Evolutionary conservation across 2,113 vertebrate genomes (phyloP).

Genomic region (Dasyornis broadbenti): DNA sequence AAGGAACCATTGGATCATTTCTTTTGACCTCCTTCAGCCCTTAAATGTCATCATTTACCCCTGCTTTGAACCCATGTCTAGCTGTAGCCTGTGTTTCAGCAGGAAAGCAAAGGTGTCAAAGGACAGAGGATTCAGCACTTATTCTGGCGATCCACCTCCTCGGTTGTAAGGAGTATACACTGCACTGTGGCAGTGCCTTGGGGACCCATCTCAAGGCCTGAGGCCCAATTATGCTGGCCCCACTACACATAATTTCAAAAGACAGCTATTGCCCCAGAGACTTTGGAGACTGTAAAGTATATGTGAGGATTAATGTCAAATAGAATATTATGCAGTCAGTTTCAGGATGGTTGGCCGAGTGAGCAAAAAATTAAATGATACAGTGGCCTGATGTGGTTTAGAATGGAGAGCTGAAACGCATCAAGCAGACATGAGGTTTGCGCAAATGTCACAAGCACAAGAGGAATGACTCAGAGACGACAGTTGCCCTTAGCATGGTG

Average conservation of each 20-base stretch:
- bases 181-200: neutral
- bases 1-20: neutral
- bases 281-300: neutral
- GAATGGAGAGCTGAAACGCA: fast-evolving
- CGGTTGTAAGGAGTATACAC: neutral
- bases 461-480: neutral
- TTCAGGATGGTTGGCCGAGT: conserved; percentile 6
- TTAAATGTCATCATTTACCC: conserved; percentile 5
- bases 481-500: neutral
- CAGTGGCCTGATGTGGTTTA: neutral
- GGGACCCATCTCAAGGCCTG: neutral
- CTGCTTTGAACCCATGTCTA: neutral
- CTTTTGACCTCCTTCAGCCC: neutral
- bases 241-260: neutral
- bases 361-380: neutral
- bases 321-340: neutral
- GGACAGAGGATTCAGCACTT: neutral
- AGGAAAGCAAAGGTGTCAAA: neutral
- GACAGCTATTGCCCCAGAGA: neutral
- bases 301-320: neutral
- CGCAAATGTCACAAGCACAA: neutral
- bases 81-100: neutral
- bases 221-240: neutral
- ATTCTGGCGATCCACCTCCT: neutral
- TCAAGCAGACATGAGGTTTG: neutral